Conservation (phyloP, 1,140 invertebrate species). For the Drosophila equinoxialis region DNA sequence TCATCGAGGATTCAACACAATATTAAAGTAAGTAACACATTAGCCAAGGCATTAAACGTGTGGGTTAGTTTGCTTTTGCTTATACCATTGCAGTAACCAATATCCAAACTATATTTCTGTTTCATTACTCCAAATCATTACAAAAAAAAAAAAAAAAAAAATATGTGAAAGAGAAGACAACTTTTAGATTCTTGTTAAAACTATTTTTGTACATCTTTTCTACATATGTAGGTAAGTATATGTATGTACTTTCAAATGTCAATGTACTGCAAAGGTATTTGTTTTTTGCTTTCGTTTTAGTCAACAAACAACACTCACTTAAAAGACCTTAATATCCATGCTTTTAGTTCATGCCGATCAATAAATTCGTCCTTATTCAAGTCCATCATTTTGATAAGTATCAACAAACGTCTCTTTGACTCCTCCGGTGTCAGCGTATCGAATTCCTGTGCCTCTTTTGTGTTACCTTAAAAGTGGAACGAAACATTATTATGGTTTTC, state of each 20-base stretch:
- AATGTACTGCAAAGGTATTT: neutral
- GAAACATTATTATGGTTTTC: neutral
- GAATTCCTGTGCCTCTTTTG: conserved; percentile 96
- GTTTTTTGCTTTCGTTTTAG: conserved; percentile 36
- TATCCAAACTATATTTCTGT: neutral
- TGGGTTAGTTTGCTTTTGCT: conserved; percentile 22
- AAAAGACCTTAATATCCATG: conserved; percentile 97
- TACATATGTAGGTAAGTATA: neutral
- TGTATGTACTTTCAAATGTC: neutral
- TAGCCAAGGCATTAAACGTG: conserved; percentile 23
- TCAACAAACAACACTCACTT: conserved; percentile 86
- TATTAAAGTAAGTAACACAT: conserved; percentile 28
- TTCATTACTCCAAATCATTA: too few species aligned
- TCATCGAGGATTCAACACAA: neutral
- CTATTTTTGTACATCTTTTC: conserved; percentile 6
- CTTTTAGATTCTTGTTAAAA: neutral
- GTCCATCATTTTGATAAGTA: conserved; percentile 96
- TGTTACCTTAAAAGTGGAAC: conserved; percentile 87
- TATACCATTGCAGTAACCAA: conserved; percentile 22
- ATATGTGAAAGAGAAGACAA: too few species aligned
- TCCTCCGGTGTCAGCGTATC: conserved; percentile 94
- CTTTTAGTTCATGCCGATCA: conserved; percentile 91
- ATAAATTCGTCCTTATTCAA: conserved; percentile 88
- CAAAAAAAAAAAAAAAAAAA: too few species aligned
- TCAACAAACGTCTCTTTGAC: conserved; percentile 90